These are phyloP conservation scores for Biston stratarius DNA, from an alignment of 2,888 invertebrate species.

Conservation along the genomic window DNA sequence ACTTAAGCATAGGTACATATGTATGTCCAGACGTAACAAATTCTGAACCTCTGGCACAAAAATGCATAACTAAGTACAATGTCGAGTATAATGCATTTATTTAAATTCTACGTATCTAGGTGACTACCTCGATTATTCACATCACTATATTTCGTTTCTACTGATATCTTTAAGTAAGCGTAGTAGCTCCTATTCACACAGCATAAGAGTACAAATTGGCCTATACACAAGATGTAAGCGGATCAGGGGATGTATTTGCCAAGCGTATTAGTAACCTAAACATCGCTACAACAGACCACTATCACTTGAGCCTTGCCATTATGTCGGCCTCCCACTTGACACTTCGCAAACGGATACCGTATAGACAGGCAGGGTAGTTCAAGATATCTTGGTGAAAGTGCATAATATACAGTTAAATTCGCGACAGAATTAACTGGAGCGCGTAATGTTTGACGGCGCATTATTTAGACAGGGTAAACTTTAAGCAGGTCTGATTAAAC, in stretches of 20 bases:
- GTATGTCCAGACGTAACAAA: too few species aligned
- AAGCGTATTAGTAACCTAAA: conserved; percentile 74
- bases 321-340: conserved; percentile 33
- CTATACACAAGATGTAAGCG: conserved; percentile 57
- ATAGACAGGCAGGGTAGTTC: conserved; percentile 49
- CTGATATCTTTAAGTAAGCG: background rate
- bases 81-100: conserved; percentile 9
- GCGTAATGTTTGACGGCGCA: conserved; percentile 68
- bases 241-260: conserved; percentile 71
- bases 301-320: conserved; percentile 50
- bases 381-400: conserved; percentile 52
- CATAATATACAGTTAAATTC: conserved; percentile 58
- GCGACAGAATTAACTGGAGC: conserved; percentile 68
- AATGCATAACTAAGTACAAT: background rate
- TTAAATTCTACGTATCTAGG: background rate
- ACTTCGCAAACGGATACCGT: conserved; percentile 23
- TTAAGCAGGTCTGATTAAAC: conserved; percentile 66
- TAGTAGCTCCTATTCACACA: conserved; percentile 19
- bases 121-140: conserved; percentile 11
- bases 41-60: too few species aligned
- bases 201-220: conserved; percentile 28
- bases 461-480: conserved; percentile 71
- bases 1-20: too few species aligned
- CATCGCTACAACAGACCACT: conserved; percentile 60
- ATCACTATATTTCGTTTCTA: conserved; percentile 12